Percentiles rank a stretch among this genome's conserved stretches.
These are phyloP conservation scores for Teleogryllus oceanicus DNA, from an alignment of 2,888 invertebrate genomes.

Conservation along the genomic window DNA sequence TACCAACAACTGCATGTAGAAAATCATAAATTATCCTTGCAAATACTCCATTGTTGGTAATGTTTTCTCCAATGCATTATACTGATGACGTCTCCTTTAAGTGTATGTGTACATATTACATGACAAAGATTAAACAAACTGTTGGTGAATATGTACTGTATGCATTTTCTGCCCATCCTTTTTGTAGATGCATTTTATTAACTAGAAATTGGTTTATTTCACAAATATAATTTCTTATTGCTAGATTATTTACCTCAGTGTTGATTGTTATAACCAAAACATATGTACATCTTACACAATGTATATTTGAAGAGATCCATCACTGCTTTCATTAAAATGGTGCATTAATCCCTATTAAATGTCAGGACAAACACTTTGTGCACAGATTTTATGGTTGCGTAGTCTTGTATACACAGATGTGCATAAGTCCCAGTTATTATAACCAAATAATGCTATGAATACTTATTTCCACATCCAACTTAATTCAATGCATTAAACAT, in stretches of 20 bases:
- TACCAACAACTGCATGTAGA: slow-evolving; percentile 22
- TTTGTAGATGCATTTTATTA: slow-evolving; percentile 23
- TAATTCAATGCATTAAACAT: not conserved
- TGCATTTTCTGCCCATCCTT: slow-evolving; percentile 23
- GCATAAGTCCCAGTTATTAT: slow-evolving; percentile 3
- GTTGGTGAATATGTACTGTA: slow-evolving; percentile 31
- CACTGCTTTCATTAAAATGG: slow-evolving; percentile 1
- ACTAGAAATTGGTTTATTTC: not conserved
- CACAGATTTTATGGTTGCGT: slow-evolving; percentile 3
- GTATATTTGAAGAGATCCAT: not conserved
- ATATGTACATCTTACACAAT: not conserved
- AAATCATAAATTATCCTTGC: slow-evolving; percentile 23
- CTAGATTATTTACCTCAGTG: not conserved
- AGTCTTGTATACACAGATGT: slow-evolving; percentile 3
- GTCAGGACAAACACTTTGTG: not conserved
- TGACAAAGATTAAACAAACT: slow-evolving; percentile 27
- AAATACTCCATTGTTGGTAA: not conserved
- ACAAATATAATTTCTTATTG: not conserved
- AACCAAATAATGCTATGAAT: not conserved
- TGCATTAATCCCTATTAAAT: slow-evolving; percentile 11
- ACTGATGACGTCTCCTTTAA: slow-evolving; percentile 12
- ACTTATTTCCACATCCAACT: slow-evolving; percentile 3
- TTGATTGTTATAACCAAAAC: not conserved
- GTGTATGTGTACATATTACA: slow-evolving; percentile 30
- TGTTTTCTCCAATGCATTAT: slow-evolving; percentile 21